These are phyloP conservation scores for Chirona hameri DNA, from an alignment of 2,888 invertebrate genomes.

Conservation along the genomic window DNA sequence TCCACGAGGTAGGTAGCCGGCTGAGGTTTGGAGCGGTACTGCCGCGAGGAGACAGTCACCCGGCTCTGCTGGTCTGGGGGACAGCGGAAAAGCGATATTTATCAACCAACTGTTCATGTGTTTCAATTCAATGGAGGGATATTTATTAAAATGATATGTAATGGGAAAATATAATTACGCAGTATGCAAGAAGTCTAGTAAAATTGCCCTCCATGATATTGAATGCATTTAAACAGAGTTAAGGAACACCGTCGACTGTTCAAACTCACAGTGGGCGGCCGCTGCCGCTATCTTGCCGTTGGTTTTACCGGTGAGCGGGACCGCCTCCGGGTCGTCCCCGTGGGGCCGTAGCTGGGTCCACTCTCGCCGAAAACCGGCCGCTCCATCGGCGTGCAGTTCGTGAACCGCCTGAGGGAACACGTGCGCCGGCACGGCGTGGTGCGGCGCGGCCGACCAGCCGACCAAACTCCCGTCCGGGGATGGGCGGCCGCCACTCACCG, in stretches of 20 bases:
- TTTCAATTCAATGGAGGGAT: too few species aligned
- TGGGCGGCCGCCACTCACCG: too few species aligned
- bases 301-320: background rate
- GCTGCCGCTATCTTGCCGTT: background rate
- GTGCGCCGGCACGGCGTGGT: background rate
- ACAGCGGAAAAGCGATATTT: too few species aligned
- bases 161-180: too few species aligned
- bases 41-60: background rate
- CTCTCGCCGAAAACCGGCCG: background rate
- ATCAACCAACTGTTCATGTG: too few species aligned
- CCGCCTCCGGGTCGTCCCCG: background rate
- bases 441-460: conserved; percentile 3
- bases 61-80: background rate
- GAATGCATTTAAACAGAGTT: too few species aligned
- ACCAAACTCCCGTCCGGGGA: background rate
- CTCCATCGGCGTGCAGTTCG: background rate
- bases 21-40: background rate
- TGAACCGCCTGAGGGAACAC: conserved; percentile 8
- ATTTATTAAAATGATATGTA: too few species aligned
- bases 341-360: background rate
- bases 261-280: background rate
- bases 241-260: too few species aligned
- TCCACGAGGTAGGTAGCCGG: background rate
- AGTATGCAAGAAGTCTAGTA: too few species aligned
- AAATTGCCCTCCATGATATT: too few species aligned